phyloP scores from a whole-genome alignment of 2,888 invertebrate genomes.

The Seira ritae region DNA sequence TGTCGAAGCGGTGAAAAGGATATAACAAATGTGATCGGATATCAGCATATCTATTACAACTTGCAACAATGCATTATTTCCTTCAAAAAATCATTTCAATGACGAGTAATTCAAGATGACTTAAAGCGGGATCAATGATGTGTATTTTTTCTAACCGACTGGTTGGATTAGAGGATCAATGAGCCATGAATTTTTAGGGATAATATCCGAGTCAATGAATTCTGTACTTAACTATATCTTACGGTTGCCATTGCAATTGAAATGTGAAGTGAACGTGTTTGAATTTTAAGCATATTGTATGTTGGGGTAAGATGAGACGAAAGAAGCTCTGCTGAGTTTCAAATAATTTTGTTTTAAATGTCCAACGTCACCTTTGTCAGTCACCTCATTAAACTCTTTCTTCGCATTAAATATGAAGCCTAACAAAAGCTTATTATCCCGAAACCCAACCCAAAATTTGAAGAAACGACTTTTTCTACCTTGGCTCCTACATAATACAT shows the following conservation, averaged over 20 bases:
- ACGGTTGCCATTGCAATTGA: too few species aligned
- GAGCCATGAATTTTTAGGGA: conserved; percentile 26
- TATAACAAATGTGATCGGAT: neutral
- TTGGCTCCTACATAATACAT: too few species aligned
- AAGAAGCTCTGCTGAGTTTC: too few species aligned
- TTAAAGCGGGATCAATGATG: too few species aligned
- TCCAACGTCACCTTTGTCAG: too few species aligned
- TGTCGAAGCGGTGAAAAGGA: neutral
- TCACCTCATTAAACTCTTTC: too few species aligned
- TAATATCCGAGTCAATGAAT: conserved; percentile 28
- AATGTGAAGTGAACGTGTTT: too few species aligned
- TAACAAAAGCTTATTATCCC: neutral
- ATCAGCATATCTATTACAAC: neutral
- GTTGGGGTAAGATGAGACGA: too few species aligned
- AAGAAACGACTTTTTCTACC: too few species aligned
- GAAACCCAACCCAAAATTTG: neutral
- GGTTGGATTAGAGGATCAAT: conserved; percentile 20
- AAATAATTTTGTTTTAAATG: neutral
- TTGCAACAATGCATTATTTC: neutral
- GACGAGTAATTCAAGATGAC: neutral
- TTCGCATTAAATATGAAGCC: neutral
- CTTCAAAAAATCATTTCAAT: neutral
- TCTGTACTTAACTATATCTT: neutral
- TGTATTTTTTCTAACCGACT: too few species aligned
- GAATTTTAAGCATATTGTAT: too few species aligned